These are phyloP conservation scores for Nowickia ferox DNA, from an alignment of 2,888 invertebrate genomes.

Conservation along the genomic window DNA sequence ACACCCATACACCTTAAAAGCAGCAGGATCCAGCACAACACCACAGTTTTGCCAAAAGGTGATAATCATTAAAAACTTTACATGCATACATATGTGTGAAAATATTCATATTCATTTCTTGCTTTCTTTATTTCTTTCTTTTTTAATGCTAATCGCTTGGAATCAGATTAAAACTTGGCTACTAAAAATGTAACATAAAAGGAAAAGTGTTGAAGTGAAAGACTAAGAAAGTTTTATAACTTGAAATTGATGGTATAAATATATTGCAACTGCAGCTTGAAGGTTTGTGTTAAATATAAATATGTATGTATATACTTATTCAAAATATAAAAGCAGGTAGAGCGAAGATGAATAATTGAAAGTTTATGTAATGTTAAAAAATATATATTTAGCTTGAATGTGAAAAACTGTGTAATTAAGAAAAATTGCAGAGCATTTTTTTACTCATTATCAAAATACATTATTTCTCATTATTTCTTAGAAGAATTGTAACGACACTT, in stretches of 20 bases:
- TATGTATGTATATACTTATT: too few species aligned
- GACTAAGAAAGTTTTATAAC: conserved; percentile 53
- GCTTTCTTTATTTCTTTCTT: background rate
- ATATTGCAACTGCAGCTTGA: conserved; percentile 28
- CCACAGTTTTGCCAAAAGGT: conserved; percentile 62
- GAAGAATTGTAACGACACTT: too few species aligned
- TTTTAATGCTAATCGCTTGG: conserved; percentile 68
- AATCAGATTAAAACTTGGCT: conserved; percentile 70
- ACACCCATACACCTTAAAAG: background rate
- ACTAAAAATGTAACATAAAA: conserved; percentile 47
- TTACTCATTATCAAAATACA: too few species aligned
- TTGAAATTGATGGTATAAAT: conserved; percentile 14
- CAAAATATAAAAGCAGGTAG: too few species aligned
- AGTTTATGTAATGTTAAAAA: too few species aligned
- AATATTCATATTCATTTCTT: conserved; percentile 28
- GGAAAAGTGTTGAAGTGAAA: conserved; percentile 35
- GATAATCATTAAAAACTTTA: conserved; percentile 70
- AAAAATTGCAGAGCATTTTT: too few species aligned
- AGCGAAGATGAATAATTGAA: too few species aligned
- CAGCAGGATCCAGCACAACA: conserved; percentile 13
- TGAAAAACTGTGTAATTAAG: too few species aligned
- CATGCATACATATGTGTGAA: conserved; percentile 70
- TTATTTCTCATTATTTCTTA: too few species aligned
- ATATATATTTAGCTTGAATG: too few species aligned
- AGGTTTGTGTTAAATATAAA: background rate